These are phyloP conservation scores for Drosophila demipolita DNA, from an alignment of 2,888 invertebrate species.

Conservation along the genomic window DNA sequence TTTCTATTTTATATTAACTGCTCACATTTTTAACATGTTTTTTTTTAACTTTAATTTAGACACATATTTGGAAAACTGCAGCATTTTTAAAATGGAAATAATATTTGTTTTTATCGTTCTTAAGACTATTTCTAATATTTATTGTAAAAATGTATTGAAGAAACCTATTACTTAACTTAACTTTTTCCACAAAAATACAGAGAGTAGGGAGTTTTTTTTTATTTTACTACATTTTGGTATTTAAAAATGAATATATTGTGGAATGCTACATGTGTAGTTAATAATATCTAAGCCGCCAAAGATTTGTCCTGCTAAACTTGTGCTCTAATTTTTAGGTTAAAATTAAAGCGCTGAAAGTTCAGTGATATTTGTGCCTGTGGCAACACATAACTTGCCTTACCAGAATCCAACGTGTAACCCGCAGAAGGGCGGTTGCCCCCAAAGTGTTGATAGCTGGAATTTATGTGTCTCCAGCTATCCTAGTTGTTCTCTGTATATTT, in stretches of 20 bases:
- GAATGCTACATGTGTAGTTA: neutral
- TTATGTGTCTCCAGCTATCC: constrained; percentile 4
- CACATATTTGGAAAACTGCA: neutral
- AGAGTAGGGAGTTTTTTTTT: neutral
- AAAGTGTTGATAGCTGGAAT: constrained; percentile 7
- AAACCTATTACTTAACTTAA: too few species aligned
- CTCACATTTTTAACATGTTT: neutral
- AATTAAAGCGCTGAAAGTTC: neutral
- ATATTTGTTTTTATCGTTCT: neutral
- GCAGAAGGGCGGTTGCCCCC: constrained; percentile 1
- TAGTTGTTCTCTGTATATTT: neutral
- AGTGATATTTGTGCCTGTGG: neutral
- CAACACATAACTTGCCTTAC: neutral
- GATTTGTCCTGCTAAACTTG: neutral
- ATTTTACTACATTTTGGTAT: neutral
- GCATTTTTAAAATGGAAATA: neutral
- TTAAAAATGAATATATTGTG: neutral
- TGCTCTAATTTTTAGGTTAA: neutral
- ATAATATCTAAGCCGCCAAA: neutral
- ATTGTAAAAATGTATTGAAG: neutral
- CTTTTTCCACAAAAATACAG: neutral
- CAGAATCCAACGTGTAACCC: neutral
- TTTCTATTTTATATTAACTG: neutral
- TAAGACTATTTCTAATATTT: neutral
- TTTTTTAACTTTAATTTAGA: neutral